Evolutionary conservation across 92 coral and sea anemone genomes (phyloP), one percentile per base, ranked within the genome.

Genomic region (Heliopora coerulea): DNA sequence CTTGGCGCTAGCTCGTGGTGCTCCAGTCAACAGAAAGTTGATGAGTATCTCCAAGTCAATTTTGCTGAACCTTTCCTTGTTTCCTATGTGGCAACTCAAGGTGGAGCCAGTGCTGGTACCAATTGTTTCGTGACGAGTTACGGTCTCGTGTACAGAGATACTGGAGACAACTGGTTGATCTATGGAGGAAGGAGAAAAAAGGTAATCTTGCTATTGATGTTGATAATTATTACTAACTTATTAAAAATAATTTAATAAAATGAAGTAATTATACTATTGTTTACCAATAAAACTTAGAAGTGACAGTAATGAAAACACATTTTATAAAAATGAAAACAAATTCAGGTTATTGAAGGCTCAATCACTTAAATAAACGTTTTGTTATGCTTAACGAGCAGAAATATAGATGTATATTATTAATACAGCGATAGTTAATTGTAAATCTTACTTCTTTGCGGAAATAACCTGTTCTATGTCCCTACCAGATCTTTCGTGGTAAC

Each of bases 41-140:
- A 6, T 4, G 26, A 35, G 13, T 62, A 62, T 25, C 48, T 62
- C 19, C 48, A 62, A 19, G 49, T 35, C 3, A 25, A 62, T 21
- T 35, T 62, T 8, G 6, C n/a, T 13, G 68, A 62, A 29, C 29
- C 15, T 0, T 62, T 32, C 25, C 18, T 11, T 21, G 68, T 62
- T 35, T 33, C 68, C 13, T 19, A 23, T 23, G 44, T 62, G 14
- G 68, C 68, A n/a, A 62, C 68, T 6, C 68, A 62, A 62, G 68
- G 68, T 35, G 68, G 68, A 2, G 49, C 26, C 49, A 0, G 5
- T 32, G 23, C 8, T 32, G 6, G 6, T 37, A 25, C 26, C 2
- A 32, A 24, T 1, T 32, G 68, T 62, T 62, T 33, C 25, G 68
- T 62, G 68, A 19, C 26, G 34, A 62, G 5, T 25, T 62, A 62